Percentiles rank a stretch among this genome's conserved stretches.
Evolutionary conservation across 2,113 vertebrate genomes (phyloP).

Genomic region (Neomonachus schauinslandi): DNA sequence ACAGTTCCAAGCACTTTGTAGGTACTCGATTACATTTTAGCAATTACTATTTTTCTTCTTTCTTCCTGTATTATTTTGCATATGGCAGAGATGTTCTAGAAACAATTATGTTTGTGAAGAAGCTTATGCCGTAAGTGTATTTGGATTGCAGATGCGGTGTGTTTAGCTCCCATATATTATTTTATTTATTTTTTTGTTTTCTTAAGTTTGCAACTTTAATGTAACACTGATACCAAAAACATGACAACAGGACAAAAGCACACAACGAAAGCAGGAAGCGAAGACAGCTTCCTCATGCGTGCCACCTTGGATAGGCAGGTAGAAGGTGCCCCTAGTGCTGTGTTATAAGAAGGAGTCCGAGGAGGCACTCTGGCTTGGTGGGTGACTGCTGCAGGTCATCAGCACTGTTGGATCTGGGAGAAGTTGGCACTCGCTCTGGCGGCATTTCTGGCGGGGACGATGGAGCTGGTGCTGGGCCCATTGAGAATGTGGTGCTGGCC

Average conservation of each 20-base stretch:
- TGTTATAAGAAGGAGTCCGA: not conserved
- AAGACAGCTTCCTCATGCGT: not conserved
- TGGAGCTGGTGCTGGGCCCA: slow-evolving; percentile 62
- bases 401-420: slow-evolving; percentile 64
- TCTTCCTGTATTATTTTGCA: not conserved
- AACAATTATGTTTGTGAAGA: not conserved
- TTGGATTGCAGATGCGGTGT: not conserved
- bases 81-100: not conserved
- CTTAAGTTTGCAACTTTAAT: slow-evolving; percentile 57
- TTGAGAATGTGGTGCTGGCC: slow-evolving; percentile 61
- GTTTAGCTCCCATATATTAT: not conserved
- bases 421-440: slow-evolving; percentile 48
- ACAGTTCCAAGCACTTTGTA: not conserved
- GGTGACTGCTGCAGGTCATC: not conserved
- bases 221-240: slow-evolving; percentile 56
- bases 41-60: not conserved
- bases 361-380: not conserved
- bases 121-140: not conserved
- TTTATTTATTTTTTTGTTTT: not conserved
- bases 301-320: not conserved
- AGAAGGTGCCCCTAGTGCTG: not conserved
- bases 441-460: slow-evolving; percentile 57
- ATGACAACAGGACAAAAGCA: slow-evolving; percentile 29
- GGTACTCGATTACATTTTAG: not conserved
- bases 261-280: not conserved